Percentiles rank a stretch among this genome's conserved stretches.
Conservation (phyloP, 1,140 invertebrate genomes). For the Drosophila cardini region DNA sequence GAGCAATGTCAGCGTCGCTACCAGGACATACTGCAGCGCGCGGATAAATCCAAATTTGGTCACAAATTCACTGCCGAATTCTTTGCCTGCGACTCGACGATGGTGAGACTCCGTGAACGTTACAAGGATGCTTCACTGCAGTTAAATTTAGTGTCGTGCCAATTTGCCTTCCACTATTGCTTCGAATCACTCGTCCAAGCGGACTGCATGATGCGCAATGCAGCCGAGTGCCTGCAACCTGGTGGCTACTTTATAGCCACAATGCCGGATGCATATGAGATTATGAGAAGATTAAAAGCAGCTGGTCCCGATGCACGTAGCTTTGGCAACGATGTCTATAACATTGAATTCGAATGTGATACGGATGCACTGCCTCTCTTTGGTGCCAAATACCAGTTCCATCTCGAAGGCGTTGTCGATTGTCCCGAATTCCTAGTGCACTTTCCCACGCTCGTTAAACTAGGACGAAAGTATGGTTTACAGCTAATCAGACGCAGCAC, state of each 20-base stretch:
- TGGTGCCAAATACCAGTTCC: constrained; percentile 98
- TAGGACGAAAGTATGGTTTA: constrained; percentile 93
- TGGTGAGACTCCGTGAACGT: constrained; percentile 90
- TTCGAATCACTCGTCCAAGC: constrained; percentile 97
- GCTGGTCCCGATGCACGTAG: constrained; percentile 86
- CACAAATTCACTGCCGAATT: constrained; percentile 94
- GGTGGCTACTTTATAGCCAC: constrained; percentile 99
- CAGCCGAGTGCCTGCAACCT: constrained; percentile 92
- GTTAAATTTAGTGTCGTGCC: constrained; percentile 97
- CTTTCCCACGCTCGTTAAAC: constrained; percentile 93
- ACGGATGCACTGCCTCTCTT: constrained; percentile 92
- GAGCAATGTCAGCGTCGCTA: constrained; percentile 92
- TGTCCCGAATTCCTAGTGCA: constrained; percentile 99
- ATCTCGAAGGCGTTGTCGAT: constrained; percentile 97
- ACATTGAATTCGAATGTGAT: constrained; percentile 91
- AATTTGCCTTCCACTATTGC: constrained; percentile 98
- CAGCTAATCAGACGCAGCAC: constrained; percentile 90
- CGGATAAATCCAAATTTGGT: constrained; percentile 76
- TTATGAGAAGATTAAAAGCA: constrained; percentile 88
- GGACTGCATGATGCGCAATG: constrained; percentile 96
- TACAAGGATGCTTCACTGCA: constrained; percentile 90
- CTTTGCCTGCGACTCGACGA: constrained; percentile 95
- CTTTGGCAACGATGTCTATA: constrained; percentile 96
- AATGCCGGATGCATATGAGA: constrained; percentile 96
- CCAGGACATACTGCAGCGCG: constrained; percentile 85